These are phyloP conservation scores for Minunthozetes semirufus DNA, from an alignment of 2,888 invertebrate species.

Conservation along the genomic window DNA sequence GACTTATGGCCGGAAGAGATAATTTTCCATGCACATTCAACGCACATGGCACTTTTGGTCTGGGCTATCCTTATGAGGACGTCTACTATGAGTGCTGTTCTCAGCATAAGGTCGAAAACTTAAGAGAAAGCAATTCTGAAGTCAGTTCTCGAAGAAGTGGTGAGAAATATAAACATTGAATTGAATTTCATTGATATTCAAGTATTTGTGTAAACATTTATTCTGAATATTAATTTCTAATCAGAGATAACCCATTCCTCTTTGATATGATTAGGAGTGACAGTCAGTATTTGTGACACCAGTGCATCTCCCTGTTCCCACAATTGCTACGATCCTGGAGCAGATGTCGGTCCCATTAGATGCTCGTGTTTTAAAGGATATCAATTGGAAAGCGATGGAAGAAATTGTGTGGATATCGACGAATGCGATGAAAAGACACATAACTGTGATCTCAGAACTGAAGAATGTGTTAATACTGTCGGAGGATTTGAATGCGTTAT, in stretches of 20 bases:
- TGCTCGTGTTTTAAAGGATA: conserved; percentile 68
- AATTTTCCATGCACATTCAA: conserved; percentile 53
- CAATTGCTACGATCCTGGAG: conserved; percentile 28
- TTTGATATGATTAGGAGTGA: background rate
- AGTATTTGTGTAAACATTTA: too few species aligned
- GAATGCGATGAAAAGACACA: conserved; percentile 59
- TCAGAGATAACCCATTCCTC: background rate
- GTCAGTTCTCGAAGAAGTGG: conserved; percentile 6
- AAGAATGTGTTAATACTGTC: conserved; percentile 45
- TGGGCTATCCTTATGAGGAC: conserved; percentile 16
- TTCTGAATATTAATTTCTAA: background rate
- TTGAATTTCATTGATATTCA: background rate
- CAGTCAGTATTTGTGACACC: conserved; percentile 25
- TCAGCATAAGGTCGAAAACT: background rate
- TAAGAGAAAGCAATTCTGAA: background rate
- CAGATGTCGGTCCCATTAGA: conserved; percentile 47
- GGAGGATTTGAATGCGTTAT: conserved; percentile 44
- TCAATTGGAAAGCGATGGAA: conserved; percentile 56
- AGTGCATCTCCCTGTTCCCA: conserved; percentile 32
- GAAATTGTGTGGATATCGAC: conserved; percentile 56
- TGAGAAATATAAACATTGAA: background rate
- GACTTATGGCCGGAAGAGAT: conserved; percentile 57
- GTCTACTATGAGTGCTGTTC: conserved; percentile 27
- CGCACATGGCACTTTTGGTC: conserved; percentile 41
- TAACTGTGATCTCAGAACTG: conserved; percentile 46